Evolutionary conservation across 2,888 invertebrate genomes (phyloP), one percentile per base, ranked within the genome.

Genomic region (Parascotia fuliginaria): DNA sequence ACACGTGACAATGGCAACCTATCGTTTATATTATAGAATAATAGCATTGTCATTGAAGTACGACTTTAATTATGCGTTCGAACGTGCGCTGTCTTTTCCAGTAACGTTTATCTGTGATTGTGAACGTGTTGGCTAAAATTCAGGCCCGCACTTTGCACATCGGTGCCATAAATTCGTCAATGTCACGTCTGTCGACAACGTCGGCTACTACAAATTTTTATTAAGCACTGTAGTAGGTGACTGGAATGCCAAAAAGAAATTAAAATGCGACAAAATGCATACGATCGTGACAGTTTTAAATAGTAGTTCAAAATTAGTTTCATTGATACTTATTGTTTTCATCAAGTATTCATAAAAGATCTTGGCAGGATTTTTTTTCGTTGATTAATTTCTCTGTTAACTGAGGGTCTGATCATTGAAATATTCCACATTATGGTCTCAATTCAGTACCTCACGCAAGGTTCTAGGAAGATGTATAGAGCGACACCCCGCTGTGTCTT

Each of bases 401-500:
- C 16, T 42, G 47, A 53, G 57, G 55, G 54, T 72, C 14, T 70
- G 62, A 76, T 83, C 85, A 87, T 87, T 87, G 82, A 89, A 83
- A 78, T 66, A 75, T 85, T 70, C 73, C 65, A 73, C 73, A 75
- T 77, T 82, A 81, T 79, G 76, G 76, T 83, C 85, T 84, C 79
- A 82, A 87, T 85, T 75, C 69, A 51, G 55, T 76, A 80, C 85
- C 89, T 78, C 89, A 87, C 87, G 78, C 85, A 75, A 81, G 78
- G 65, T 90, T 90, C 91, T 81, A 67, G 80, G 90, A 91, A 90
- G 73, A 84, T 76, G 76, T 80, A 85, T 81, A 83, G 79, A 77
- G 71, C 57, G 86, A 64, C 81, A 69, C 78, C 92, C 92, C 81
- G 88, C 89, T 85, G 92, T 37, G 87, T 75, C 77, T 89, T 89